Evolutionary conservation across 1,140 invertebrate genomes (phyloP).

Genomic region (Zaprionus tsacasi): DNA sequence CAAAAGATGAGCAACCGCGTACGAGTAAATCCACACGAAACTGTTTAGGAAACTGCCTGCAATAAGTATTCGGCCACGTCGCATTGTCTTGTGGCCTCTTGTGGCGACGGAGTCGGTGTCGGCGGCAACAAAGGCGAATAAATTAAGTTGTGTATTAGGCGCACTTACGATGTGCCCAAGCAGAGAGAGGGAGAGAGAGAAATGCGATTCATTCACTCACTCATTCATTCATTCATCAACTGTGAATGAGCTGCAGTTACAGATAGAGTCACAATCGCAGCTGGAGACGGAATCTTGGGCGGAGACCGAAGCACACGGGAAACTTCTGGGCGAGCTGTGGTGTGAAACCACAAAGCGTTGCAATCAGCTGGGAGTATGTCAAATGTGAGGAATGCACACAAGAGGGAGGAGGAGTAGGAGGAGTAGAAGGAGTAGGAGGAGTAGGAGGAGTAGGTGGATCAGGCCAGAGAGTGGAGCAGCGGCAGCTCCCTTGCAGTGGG

Average conservation of each 20-base stretch:
- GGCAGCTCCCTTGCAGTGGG: not conserved
- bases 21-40: slow-evolving; percentile 28
- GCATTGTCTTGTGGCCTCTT: slow-evolving; percentile 8
- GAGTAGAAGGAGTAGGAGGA: not conserved
- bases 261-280: not conserved
- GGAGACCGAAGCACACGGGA: slow-evolving; percentile 61
- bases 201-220: slow-evolving; percentile 33
- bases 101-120: not conserved
- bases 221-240: slow-evolving; percentile 49
- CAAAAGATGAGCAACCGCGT: not conserved
- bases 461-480: not conserved
- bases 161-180: slow-evolving; percentile 46
- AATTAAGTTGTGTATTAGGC: slow-evolving; percentile 59
- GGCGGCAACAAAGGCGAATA: slow-evolving; percentile 62
- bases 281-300: slow-evolving; percentile 20
- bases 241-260: slow-evolving; percentile 29
- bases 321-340: slow-evolving; percentile 36
- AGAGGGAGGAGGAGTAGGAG: not conserved
- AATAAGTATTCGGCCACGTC: slow-evolving; percentile 55
- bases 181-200: not conserved
- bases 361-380: slow-evolving; percentile 13
- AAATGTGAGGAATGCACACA: slow-evolving; percentile 35
- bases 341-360: slow-evolving; percentile 10
- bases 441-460: not conserved
- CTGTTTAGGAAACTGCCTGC: slow-evolving; percentile 63